Evolutionary conservation across 2,113 vertebrate species (phyloP), one percentile per base, ranked within the genome.

Genomic region (Cardinalis cardinalis): DNA sequence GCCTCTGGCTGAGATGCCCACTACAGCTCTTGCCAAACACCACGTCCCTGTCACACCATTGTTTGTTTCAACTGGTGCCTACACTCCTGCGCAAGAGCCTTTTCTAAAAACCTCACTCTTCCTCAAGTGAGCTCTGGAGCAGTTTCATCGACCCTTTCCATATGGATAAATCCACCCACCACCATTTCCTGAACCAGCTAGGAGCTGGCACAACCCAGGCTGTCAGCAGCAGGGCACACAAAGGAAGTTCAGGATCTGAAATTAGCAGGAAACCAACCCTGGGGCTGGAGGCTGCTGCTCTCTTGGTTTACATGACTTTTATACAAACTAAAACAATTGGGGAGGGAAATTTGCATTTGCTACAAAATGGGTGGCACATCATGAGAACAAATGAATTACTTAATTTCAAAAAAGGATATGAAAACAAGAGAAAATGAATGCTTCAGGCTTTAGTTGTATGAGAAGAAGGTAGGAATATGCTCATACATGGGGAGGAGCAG

Each of bases 151-250:
- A 43, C 25, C 66, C 36, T 69, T 40, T 36, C 44, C 5, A 0
- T 18, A 46, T 0, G 2, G 38, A 14, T n/a, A 36, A 55, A 79
- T 40, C 28, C 41, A 56, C 9, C 31, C 2, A 0, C 53, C 59
- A 17, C 14, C 4, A 1, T 58, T n/a, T 36, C 61, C 56, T n/a
- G 31, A 49, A 34, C 20, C 36, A 38, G 40, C 63, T 25, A 40
- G 70, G 34, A 84, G 31, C 38, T 34, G 40, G 49, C 63, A 56
- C 44, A 29, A 46, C n/a, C 9, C 3, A 0, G 7, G 49, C 75
- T 88, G 59, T 38, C 36, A 21, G 23, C 78, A 46, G 81, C 68
- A 55, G 56, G 5, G 14, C 5, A 2, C 68, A 76, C 71, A 69
- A 76, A 88, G 40, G 28, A 48, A 60, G 52, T 60, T 65, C n/a